Base-by-base conservation (phyloP, 1,140 invertebrate species). In the Drosophila carrolli region DNA sequence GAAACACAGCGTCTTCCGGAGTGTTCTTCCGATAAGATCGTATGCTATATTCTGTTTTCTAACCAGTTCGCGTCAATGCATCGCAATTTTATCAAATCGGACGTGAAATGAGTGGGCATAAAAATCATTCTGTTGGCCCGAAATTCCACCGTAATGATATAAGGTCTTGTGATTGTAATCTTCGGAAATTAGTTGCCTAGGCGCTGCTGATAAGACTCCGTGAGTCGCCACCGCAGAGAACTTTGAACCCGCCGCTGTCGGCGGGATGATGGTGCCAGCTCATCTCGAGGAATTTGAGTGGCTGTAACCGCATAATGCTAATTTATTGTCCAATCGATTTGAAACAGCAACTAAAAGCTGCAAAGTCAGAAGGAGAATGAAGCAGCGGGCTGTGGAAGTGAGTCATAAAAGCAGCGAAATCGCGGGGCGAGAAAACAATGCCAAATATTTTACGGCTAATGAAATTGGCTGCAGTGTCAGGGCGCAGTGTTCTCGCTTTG, bases 301-400 rank as follows among this genome's bases (percentile, higher is more conserved):
- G 38, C 50, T 59, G 63, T 70, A 81, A 65, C 73, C 78, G 59
- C 73, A 85, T 85, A 85, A 85, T 77, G 77, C 81, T 81, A 85
- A 84, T 84, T 85, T 84, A 85, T 85, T 81, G 59, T 40, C 77
- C 58, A 77, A 86, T 84, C 81, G 78, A 85, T 84, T 86, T 81
- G 82, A 85, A 81, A 81, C 81, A 85, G 74, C 73, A 61, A 86
- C 81, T 84, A 81, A 85, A 16, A 63, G 59, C 48, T 51, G 48
- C 48, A 51, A 14, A 51, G 29, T 14, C 48, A 11, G 57, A 43
- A 54, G 61, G 38, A 58, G 38, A 19, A 32, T 10, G 9, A 10
- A 5, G 16, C 14, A 6, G 14, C 5, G 23, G 6, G 54, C 38
- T 13, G 13, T 38, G 43, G 9, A 53, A 68, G 44, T 83, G 81